A percentile compares a stretch with the other conserved stretches of the same genome.
Conservation (phyloP, 2,888 invertebrate genomes). For the Scaptomyza polygonia region DNA sequence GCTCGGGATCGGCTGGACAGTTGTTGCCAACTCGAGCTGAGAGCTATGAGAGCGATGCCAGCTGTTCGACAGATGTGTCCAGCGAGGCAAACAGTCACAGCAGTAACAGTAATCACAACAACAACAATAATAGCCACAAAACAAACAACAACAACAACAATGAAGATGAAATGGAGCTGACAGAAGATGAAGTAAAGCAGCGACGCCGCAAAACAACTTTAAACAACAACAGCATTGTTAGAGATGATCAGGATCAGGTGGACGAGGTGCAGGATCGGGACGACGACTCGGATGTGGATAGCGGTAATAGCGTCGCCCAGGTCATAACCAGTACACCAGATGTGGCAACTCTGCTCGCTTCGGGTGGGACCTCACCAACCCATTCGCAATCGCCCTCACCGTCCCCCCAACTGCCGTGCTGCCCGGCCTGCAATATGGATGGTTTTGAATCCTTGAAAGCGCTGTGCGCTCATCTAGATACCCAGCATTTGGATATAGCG, state of each 20-base stretch:
- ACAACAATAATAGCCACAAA: conserved; percentile 73
- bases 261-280: conserved; percentile 16
- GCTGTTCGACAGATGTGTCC: conserved; percentile 85
- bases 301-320: conserved; percentile 44
- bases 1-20: background rate
- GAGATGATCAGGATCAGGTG: conserved; percentile 25
- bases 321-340: conserved; percentile 67
- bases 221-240: conserved; percentile 80
- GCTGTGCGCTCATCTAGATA: conserved; percentile 88
- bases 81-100: conserved; percentile 81
- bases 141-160: conserved; percentile 82
- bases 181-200: conserved; percentile 53
- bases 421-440: conserved; percentile 87
- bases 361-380: conserved; percentile 26
- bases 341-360: conserved; percentile 64
- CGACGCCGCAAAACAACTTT: conserved; percentile 81
- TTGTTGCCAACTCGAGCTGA: conserved; percentile 67
- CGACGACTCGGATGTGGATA: conserved; percentile 10
- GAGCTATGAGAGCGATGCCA: conserved; percentile 87
- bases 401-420: conserved; percentile 82
- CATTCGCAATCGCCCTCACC: conserved; percentile 20
- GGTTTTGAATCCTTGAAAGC: conserved; percentile 87
- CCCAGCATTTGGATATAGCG: conserved; percentile 88
- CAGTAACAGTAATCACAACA: conserved; percentile 82
- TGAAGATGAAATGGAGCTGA: conserved; percentile 46